phyloP scores from a whole-genome alignment of 2,888 invertebrate genomes.

The Nudaria mundana region DNA sequence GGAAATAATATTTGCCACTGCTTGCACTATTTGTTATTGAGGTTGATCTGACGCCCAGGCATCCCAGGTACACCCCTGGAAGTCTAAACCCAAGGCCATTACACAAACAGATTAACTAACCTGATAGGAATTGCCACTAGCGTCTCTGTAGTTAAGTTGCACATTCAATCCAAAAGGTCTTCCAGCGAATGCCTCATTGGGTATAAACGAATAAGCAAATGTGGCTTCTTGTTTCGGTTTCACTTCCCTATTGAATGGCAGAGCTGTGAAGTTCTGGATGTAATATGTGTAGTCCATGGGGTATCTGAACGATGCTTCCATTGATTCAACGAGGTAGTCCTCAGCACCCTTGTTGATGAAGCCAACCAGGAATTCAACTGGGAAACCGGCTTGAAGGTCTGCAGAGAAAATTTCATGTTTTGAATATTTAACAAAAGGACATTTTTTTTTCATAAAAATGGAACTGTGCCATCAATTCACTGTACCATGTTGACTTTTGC shows the following conservation, averaged over 20 bases:
- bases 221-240: slow-evolving; percentile 96
- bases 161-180: slow-evolving; percentile 98
- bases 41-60: no score
- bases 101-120: no score
- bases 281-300: slow-evolving; percentile 99
- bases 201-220: slow-evolving; percentile 96
- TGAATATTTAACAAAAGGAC: background rate
- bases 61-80: no score
- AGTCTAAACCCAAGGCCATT: no score
- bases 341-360: slow-evolving; percentile 96
- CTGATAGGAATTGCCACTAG: slow-evolving; percentile 81
- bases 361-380: slow-evolving; percentile 97
- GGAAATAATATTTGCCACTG: no score
- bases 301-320: slow-evolving; percentile 99
- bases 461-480: no score
- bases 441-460: background rate
- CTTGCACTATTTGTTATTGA: no score
- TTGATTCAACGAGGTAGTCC: slow-evolving; percentile 94
- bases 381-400: slow-evolving; percentile 95
- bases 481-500: no score
- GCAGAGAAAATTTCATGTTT: slow-evolving; percentile 28
- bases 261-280: slow-evolving; percentile 98
- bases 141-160: slow-evolving; percentile 94
- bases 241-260: slow-evolving; percentile 93
- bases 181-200: slow-evolving; percentile 97